Base-by-base conservation (phyloP, 92 coral and sea anemone genomes). In the Palythoa heliodiscus region DNA sequence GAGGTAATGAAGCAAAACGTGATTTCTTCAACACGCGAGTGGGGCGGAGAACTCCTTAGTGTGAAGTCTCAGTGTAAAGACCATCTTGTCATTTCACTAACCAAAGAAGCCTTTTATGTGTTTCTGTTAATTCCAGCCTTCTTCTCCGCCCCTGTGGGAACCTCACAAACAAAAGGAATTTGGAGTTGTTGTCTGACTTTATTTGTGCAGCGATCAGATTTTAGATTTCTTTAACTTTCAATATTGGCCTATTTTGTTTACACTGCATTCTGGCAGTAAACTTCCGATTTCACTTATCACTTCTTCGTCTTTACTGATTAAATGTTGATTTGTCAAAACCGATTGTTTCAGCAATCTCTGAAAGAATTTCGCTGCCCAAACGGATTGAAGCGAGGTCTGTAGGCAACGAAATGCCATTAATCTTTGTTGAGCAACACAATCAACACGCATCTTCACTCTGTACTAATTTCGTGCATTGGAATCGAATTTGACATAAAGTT, bases 281-380 rank as follows among this genome's bases (percentile, higher is more conserved):
- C 89, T 89, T 89, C 92, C 92, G 90, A 89, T 82, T 86, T 89
- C 90, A 82, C 90, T 89, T 86, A 89, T 84, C 92, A 76, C 90
- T 40, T 67, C 73, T 67, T 53, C 52, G 67, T 89, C 57, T 81
- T 37, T 60, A 71, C 71, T 64, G 14, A 69, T 25, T 69, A 12
- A 69, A 69, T 69, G 73, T 48, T 80, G 84, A 80, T 80, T 80
- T 80, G 84, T 50, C 74, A 80, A 63, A 69, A 61, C 71, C 55
- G 20, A 78, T 80, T 60, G 40, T 20, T 80, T 43, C 47, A 64
- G 84, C 57, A 47, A 64, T 80, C 60, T 80, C 48, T 47, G 74
- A 80, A 67, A 70, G 24, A 24, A 66, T 22, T 80, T 80, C 22
- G 11, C 63, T 80, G 60, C 60, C 47, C 84, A 64, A 80, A 22